Evolutionary conservation across 1,140 invertebrate genomes (phyloP).

Genomic region (Babylonia areolata): DNA sequence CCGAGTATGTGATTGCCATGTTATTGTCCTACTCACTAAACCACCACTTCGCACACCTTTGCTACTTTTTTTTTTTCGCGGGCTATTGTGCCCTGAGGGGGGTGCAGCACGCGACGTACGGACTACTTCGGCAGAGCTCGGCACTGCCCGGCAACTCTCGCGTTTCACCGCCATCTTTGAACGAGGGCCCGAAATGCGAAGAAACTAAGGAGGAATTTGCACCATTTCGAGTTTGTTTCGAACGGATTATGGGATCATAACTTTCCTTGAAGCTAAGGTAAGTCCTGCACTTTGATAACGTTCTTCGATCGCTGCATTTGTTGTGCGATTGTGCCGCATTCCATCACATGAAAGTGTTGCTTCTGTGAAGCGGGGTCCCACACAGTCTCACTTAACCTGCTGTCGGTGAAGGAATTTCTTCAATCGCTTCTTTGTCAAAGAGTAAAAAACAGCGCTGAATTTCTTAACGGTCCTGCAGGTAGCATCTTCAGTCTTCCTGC

Average conservation of each 20-base stretch:
- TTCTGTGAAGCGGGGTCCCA: not conserved
- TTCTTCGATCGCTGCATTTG: constrained; percentile 10
- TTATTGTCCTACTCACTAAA: constrained; percentile 6
- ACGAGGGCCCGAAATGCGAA: constrained; percentile 39
- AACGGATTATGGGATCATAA: constrained; percentile 45
- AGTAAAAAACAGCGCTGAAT: constrained; percentile 39
- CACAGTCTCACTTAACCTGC: not conserved
- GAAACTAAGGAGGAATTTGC: constrained; percentile 30
- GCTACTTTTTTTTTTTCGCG: constrained; percentile 20
- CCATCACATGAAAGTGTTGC: constrained; percentile 26
- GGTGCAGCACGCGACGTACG: constrained; percentile 37
- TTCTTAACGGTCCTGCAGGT: constrained; percentile 13
- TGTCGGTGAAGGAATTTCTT: constrained; percentile 36
- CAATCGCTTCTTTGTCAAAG: constrained; percentile 43
- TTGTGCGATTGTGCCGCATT: constrained; percentile 21
- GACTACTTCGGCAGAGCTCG: constrained; percentile 39
- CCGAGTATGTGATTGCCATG: too few species aligned
- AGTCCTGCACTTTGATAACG: constrained; percentile 23
- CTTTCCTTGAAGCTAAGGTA: constrained; percentile 40
- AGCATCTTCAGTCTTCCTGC: not conserved
- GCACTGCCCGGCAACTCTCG: constrained; percentile 38
- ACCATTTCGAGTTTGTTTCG: constrained; percentile 45
- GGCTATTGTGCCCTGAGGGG: constrained; percentile 21
- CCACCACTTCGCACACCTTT: not conserved
- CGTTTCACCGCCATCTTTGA: constrained; percentile 52